Conservation (phyloP, 2,113 vertebrate species). For the Arvicanthis niloticus region DNA sequence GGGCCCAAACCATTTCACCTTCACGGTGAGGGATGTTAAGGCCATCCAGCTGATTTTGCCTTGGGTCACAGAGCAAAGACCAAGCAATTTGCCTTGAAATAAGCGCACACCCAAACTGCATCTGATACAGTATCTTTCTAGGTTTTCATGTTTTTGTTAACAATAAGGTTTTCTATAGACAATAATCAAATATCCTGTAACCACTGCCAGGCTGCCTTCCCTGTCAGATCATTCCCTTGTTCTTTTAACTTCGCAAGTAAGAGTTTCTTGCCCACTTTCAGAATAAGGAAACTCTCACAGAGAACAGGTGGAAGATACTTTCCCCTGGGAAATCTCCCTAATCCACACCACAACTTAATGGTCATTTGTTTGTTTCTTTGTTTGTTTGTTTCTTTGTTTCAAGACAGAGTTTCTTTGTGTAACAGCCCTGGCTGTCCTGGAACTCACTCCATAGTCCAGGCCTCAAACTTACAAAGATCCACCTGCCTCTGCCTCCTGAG, state of each 20-base stretch:
- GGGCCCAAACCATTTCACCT: too few relatives aligned
- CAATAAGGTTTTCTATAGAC: too few relatives aligned
- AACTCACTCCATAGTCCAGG: neutral
- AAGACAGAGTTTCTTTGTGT: neutral
- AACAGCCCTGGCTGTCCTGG: neutral
- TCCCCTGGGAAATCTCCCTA: neutral
- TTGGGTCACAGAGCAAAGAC: too few relatives aligned
- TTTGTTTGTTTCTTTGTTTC: neutral
- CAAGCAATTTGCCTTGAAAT: too few relatives aligned
- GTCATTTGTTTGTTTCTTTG: too few relatives aligned
- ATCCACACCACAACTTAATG: neutral
- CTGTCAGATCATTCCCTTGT: neutral
- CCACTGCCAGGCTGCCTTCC: too few relatives aligned
- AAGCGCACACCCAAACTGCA: too few relatives aligned
- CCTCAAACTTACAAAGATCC: neutral
- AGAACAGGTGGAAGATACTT: neutral
- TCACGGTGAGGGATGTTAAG: too few relatives aligned
- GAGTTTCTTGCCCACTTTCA: neutral
- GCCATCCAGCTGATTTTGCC: too few relatives aligned
- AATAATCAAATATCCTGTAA: too few relatives aligned
- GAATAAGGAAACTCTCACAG: neutral
- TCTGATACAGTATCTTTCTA: too few relatives aligned
- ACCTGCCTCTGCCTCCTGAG: neutral
- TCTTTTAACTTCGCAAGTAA: neutral
- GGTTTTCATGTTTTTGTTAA: too few relatives aligned